A percentile compares a stretch with the other conserved stretches of the same genome.
Evolutionary conservation across 2,888 invertebrate species (phyloP).

Genomic region (Callinectes sapidus): DNA sequence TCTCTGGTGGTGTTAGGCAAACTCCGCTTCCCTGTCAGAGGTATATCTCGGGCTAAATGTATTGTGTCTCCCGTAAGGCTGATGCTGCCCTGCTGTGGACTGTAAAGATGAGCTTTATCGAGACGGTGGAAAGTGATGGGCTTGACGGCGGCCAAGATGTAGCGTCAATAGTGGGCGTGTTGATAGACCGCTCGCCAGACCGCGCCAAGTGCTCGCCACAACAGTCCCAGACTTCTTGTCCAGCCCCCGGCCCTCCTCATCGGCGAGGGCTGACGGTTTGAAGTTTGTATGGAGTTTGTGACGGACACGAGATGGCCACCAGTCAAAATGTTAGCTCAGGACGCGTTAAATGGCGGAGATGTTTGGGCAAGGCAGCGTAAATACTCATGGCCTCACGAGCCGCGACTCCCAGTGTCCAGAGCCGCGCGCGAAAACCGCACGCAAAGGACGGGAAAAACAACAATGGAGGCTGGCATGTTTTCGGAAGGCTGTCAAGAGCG

Average conservation of each 20-base stretch:
- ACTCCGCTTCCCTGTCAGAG: slow-evolving; percentile 54
- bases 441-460: slow-evolving; percentile 67
- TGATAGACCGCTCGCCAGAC: slow-evolving; percentile 63
- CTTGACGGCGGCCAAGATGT: slow-evolving; percentile 59
- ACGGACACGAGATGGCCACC: slow-evolving; percentile 65
- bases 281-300: slow-evolving; percentile 65
- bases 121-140: slow-evolving; percentile 56
- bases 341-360: slow-evolving; percentile 67
- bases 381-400: slow-evolving; percentile 63
- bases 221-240: slow-evolving; percentile 29
- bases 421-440: slow-evolving; percentile 67
- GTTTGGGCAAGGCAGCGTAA: slow-evolving; percentile 64
- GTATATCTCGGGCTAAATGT: slow-evolving; percentile 53
- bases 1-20: slow-evolving; percentile 48
- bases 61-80: slow-evolving; percentile 59
- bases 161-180: slow-evolving; percentile 66
- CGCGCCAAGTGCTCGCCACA: slow-evolving; percentile 44
- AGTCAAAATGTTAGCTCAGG: slow-evolving; percentile 69
- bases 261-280: slow-evolving; percentile 51
- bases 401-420: slow-evolving; percentile 60
- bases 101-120: slow-evolving; percentile 46
- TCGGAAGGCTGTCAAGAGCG: slow-evolving; percentile 63
- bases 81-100: slow-evolving; percentile 26
- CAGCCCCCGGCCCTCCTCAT: slow-evolving; percentile 14
- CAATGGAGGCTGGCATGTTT: slow-evolving; percentile 63